Evolutionary conservation across 2,113 vertebrate genomes (phyloP), one percentile per base, ranked within the genome.

Genomic region (Ctenomys sociabilis): DNA sequence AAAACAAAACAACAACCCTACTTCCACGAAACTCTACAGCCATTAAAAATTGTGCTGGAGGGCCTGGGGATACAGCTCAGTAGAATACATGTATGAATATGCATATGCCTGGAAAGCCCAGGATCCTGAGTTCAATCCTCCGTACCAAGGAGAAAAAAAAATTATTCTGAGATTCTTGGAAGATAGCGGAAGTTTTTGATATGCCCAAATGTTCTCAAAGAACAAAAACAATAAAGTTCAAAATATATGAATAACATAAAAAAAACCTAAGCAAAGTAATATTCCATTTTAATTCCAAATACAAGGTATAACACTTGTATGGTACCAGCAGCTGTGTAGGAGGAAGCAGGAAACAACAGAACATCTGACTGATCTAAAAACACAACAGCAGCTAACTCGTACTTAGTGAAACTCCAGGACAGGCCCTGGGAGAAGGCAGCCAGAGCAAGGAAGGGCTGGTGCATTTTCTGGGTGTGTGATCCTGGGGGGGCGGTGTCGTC

Each of bases 351-450:
- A 85, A 61, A 70, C 13, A 77, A 43, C 7, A 40, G 40, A 24
- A 32, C 19, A 89, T 61, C 17, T 77, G 37, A 89, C 11, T 86
- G 75, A 95, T 75, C 93, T 93, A 80, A 90, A 96, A 95, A 78
- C 35, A 61, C 49, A 45, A 84, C 72, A 92, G 68, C 70, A 84
- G 89, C 26, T 59, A 93, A 61, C 1, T 19, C 12, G 78, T 32
- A 85, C 49, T 90, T 88, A n/a, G 26, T 11, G 32, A 54, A 70
- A 93, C 78, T 78, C 84, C 52, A 94, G 86, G 84, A 66, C 90
- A 88, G 72, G 3, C 52, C 73, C 82, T 57, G 7, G 32, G 66
- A 95, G 73, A 86, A 70, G 68, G 86, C 28, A 72, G 52, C n/a
- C 40, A 63, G 91, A 93, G 72, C 22, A 30, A 32, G 61, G 57